phyloP scores from a whole-genome alignment of 1,140 invertebrate genomes.

The Antheraea pernyi region DNA sequence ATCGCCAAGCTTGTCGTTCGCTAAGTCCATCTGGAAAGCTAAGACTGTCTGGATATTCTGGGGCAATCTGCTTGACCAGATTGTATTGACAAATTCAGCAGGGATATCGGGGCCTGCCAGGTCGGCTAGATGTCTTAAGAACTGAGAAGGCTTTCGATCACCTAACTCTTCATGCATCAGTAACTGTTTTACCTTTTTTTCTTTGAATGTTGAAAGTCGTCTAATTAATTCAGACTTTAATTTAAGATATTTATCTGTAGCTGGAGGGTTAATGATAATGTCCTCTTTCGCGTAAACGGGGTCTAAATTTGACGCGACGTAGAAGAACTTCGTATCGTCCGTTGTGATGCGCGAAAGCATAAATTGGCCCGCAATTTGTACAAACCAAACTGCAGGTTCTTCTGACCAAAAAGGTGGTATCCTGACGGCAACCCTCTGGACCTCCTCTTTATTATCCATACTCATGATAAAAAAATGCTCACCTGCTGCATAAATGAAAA shows the following conservation, averaged over 20 bases:
- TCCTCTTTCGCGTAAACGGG: not conserved
- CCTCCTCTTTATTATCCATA: not conserved
- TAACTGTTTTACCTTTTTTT: not conserved
- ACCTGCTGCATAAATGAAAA: not conserved
- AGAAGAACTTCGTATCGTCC: constrained; percentile 13
- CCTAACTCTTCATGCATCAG: not conserved
- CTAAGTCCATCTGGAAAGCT: not conserved
- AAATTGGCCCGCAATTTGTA: constrained; percentile 8
- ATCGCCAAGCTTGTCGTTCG: not conserved
- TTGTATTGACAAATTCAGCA: not conserved
- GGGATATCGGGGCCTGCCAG: not conserved
- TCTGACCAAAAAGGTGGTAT: not conserved
- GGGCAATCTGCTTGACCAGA: constrained; percentile 1
- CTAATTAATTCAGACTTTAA: constrained; percentile 4
- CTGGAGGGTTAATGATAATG: constrained; percentile 5
- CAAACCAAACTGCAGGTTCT: not conserved
- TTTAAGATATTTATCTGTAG: not conserved
- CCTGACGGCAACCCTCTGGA: not conserved
- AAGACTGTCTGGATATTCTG: not conserved
- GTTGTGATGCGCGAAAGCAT: not conserved
- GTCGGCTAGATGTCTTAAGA: not conserved
- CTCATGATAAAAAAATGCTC: not conserved
- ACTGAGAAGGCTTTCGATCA: constrained; percentile 1
- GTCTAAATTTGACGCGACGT: not conserved
- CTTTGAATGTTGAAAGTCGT: not conserved